These are phyloP conservation scores for Cyrtonyx montezumae DNA, from an alignment of 2,113 vertebrate species.

Conservation along the genomic window DNA sequence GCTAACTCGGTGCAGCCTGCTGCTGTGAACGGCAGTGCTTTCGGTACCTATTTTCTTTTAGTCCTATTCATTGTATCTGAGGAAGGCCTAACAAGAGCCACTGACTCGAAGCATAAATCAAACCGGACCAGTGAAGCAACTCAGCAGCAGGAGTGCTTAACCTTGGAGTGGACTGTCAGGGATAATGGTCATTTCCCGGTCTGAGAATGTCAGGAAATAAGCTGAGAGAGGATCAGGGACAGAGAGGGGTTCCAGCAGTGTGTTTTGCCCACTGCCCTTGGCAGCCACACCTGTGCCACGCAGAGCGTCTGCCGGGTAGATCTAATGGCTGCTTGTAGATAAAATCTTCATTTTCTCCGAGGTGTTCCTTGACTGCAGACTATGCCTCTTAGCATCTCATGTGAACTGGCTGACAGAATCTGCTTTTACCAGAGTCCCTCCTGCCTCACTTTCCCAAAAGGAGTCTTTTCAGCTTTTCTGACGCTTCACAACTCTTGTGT, in stretches of 20 bases:
- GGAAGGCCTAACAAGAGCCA: background rate
- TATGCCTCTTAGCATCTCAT: background rate
- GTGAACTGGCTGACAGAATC: background rate
- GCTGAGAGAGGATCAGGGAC: background rate
- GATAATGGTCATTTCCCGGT: background rate
- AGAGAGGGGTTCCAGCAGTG: background rate
- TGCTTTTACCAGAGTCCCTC: background rate
- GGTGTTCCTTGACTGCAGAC: background rate
- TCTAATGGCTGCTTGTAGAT: background rate
- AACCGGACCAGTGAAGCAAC: background rate
- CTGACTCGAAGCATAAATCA: background rate
- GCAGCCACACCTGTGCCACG: background rate
- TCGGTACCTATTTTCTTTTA: background rate
- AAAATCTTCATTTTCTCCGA: background rate
- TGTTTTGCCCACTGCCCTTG: rapidly evolving
- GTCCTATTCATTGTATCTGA: background rate
- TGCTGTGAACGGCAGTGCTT: rapidly evolving
- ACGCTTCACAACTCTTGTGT: background rate
- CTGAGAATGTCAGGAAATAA: background rate
- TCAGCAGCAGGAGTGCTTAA: background rate
- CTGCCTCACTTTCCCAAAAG: background rate
- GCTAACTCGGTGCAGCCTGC: rapidly evolving
- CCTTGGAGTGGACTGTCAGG: background rate
- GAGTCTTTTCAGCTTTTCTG: background rate
- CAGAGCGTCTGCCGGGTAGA: background rate